Base-by-base conservation (phyloP, 35 echinoderm and acorn worm species). In the Heliocidaris erythrogramma region DNA sequence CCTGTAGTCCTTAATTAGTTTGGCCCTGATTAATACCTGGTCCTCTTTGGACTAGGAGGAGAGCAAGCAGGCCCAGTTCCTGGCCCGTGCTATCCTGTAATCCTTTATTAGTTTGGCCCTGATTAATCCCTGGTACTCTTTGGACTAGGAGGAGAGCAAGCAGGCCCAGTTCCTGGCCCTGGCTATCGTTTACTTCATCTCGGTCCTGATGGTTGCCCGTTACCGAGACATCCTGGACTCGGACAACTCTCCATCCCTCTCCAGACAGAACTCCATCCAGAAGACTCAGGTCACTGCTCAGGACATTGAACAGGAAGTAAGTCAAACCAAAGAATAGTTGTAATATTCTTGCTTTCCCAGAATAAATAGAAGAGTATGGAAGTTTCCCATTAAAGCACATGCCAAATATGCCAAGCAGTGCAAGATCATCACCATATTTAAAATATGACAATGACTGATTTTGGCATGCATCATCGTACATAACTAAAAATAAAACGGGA, bases 121-220 rank as follows among this genome's bases (percentile, higher is more conserved):
- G 31, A 89, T 89, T 48, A 47, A 89, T 48, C 87, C 47, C 8
- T 89, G 31, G 1, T 89, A 16, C 87, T 48, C 12, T 89, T 30
- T 48, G 14, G 29, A 13, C 17, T 89, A 99, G 98, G 98, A 99
- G 97, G 98, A 99, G 94, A 99, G 98, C 92, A 99, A 99, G 90
- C 98, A 99, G 92, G 98, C 98, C 60, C 98, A 99, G 95, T 99
- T 99, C 92, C 93, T 99, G 85, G 96, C 98, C 53, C 95, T 99
- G 48, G 97, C 98, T 78, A 97, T 99, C 48, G 98, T 99, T 29
- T 99, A 99, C 84, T 99, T 99, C 93, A 97, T 97, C 95, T 99
- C 98, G 35, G 98, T 99, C 85, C 94, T 99, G 13, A 99, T 99
- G 98, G 98, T 99, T 5, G 98, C 97, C 47, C 94, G 98, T 27